phyloP scores from a whole-genome alignment of 2,113 vertebrate genomes.

The Ailuropoda melanoleuca region DNA sequence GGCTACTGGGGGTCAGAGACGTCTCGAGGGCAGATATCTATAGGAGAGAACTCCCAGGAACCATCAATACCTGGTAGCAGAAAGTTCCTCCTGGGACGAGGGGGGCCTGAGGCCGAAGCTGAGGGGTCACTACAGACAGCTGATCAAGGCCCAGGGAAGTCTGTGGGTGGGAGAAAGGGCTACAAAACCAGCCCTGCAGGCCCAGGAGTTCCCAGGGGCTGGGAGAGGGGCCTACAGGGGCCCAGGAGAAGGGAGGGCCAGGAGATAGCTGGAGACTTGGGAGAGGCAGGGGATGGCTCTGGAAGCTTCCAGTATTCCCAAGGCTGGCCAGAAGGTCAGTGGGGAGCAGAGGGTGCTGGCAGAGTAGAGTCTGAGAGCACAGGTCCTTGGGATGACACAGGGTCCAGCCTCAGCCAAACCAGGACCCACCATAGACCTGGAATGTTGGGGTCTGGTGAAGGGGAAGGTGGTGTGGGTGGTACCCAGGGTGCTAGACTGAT shows the following conservation, averaged over 20 bases:
- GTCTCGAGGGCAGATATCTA: background rate
- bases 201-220: background rate
- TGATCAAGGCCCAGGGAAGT: background rate
- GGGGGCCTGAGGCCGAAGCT: background rate
- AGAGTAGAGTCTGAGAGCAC: background rate
- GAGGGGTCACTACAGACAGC: background rate
- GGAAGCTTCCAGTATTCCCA: background rate
- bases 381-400: background rate
- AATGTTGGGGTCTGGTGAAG: background rate
- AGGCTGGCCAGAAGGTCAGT: background rate
- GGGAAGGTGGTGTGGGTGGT: too few relatives aligned
- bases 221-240: background rate
- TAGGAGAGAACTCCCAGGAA: background rate
- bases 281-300: background rate
- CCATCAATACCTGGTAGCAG: background rate
- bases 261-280: background rate
- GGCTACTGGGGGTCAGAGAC: background rate
- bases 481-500: background rate
- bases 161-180: background rate
- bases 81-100: background rate
- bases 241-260: background rate
- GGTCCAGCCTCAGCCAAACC: background rate
- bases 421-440: background rate
- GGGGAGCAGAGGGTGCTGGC: accelerated
- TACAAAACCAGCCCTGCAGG: background rate